Base-by-base conservation (phyloP, 2,888 invertebrate species). In the Opisthograptis luteolata region DNA sequence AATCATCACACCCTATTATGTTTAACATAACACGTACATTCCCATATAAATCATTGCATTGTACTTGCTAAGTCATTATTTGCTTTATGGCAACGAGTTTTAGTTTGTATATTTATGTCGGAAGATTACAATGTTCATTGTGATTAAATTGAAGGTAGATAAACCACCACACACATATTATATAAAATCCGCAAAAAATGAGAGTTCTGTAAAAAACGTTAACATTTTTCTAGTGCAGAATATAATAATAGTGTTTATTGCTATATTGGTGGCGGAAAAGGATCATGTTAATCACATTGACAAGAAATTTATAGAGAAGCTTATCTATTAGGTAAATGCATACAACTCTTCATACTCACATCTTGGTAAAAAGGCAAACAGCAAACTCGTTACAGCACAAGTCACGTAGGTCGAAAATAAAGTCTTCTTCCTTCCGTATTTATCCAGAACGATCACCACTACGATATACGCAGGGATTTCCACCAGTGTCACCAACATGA, bases 381-480 rank as follows among this genome's bases (percentile, higher is more conserved):
- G 84, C 40, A 93, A 70, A 65, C 93, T 93, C 49, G 92, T 92
- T 0, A 86, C 56, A 3, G 93, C 94, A 61, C 94, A 94, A 0
- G 93, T 70, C 3, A 94, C 55, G 73, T 93, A 94, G 0, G 93
- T 92, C 1, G 87, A 82, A 49, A 92, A 91, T 37, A 95, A 81
- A 0, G 94, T 94, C 66, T 90, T 91, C 63, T 94, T 93, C 64
- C 95, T 87, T 6, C 95, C 95, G 35, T 93, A 88, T 58, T 90
- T 92, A 71, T 95, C 94, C 70, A 95, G 84, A 24, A 94, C 89
- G 27, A 94, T 84, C 61, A 93, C 93, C 7, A 94, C 94, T 51
- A 93, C 71, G 10, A 94, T 81, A 64, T 95, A 95, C 0, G 94
- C 95, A 0, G 96, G 96, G 46, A 96, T 93, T 76, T 96, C 96